A percentile compares a stretch with the other conserved stretches of the same genome.
phyloP scores from a whole-genome alignment of 1,140 invertebrate species.

The Elysia chlorotica region DNA sequence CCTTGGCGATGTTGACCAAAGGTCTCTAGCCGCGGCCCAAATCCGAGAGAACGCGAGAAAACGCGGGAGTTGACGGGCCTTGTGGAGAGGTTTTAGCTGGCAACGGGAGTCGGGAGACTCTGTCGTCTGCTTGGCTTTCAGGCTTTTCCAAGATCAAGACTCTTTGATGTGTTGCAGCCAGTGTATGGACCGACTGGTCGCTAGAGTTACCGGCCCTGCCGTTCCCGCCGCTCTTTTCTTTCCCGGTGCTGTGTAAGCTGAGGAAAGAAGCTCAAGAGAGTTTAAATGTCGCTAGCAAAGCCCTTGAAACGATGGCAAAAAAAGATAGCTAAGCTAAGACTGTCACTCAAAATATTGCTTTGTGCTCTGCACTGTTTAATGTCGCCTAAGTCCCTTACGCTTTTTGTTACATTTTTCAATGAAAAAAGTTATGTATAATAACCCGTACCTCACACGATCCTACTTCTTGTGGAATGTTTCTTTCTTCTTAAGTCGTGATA shows the following conservation, averaged over 20 bases:
- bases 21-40: not conserved
- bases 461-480: no score
- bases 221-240: not conserved
- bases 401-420: no score
- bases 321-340: not conserved
- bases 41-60: slow-evolving; percentile 4
- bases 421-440: no score
- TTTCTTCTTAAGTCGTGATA: no score
- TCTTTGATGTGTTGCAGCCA: not conserved
- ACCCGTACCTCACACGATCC: no score
- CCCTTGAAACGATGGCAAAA: not conserved
- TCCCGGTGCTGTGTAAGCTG: not conserved
- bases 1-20: slow-evolving; percentile 3
- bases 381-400: no score
- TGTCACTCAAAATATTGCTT: no score
- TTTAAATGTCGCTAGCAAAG: not conserved
- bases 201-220: not conserved
- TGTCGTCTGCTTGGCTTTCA: not conserved
- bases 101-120: not conserved
- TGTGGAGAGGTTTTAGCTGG: not conserved
- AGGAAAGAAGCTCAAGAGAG: not conserved
- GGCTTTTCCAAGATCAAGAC: not conserved
- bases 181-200: not conserved
- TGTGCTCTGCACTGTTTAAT: no score
- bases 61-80: not conserved